Evolutionary conservation across 2,888 invertebrate genomes (phyloP).

Genomic region (Acronicta aceris): DNA sequence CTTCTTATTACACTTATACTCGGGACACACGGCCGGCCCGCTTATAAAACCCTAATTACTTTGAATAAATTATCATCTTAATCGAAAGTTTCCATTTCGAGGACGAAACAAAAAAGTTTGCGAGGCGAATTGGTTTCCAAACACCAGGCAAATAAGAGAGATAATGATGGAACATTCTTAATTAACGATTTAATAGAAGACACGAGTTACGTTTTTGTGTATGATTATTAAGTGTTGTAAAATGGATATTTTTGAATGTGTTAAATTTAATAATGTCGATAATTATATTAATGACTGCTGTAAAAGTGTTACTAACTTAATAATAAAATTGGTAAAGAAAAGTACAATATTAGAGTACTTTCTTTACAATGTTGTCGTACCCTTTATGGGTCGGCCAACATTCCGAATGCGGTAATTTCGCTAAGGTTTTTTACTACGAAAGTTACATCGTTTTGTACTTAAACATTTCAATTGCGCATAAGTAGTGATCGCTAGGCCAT

Average conservation of each 20-base stretch:
- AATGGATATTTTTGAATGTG: slow-evolving; percentile 33
- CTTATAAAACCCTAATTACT: slow-evolving; percentile 66
- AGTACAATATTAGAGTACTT: too few species aligned
- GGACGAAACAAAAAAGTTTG: slow-evolving; percentile 60
- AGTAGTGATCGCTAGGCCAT: slow-evolving; percentile 51
- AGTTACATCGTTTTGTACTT: slow-evolving; percentile 51
- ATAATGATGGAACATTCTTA: slow-evolving; percentile 51
- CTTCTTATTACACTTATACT: slow-evolving; percentile 74
- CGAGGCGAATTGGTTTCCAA: slow-evolving; percentile 66
- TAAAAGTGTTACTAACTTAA: slow-evolving; percentile 10
- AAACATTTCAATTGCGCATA: slow-evolving; percentile 51
- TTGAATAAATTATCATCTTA: slow-evolving; percentile 70
- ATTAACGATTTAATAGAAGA: slow-evolving; percentile 53
- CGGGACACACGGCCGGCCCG: slow-evolving; percentile 60
- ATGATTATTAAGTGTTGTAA: slow-evolving; percentile 41
- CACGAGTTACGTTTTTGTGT: slow-evolving; percentile 38
- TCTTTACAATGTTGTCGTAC: too few species aligned
- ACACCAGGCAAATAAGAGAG: slow-evolving; percentile 61
- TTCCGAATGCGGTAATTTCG: slow-evolving; percentile 34
- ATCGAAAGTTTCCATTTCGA: slow-evolving; percentile 64
- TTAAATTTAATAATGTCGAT: slow-evolving; percentile 29
- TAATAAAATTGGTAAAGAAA: background rate
- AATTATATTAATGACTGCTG: slow-evolving; percentile 14
- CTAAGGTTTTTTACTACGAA: slow-evolving; percentile 34
- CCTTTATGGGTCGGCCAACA: slow-evolving; percentile 14